These are phyloP conservation scores for Oxystoma pomonae DNA, from an alignment of 2,888 invertebrate genomes.

Conservation along the genomic window DNA sequence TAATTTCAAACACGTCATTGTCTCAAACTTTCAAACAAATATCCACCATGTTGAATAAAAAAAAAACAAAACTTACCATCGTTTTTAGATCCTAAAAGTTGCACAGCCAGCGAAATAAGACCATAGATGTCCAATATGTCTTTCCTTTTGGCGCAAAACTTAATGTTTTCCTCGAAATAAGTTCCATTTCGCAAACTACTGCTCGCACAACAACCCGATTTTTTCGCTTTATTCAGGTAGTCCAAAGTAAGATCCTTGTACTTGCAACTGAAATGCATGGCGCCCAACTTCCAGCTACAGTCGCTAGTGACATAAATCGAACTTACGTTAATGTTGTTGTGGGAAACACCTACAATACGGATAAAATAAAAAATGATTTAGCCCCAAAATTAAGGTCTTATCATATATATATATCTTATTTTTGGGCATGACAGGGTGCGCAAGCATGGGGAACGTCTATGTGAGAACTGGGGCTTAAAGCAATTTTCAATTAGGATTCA, in stretches of 20 bases:
- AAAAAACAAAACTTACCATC: constrained; percentile 52
- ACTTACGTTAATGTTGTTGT: constrained; percentile 77
- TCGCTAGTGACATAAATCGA: constrained; percentile 79
- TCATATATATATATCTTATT: too few species aligned
- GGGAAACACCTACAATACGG: constrained; percentile 53
- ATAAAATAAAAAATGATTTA: too few species aligned
- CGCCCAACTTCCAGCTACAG: constrained; percentile 85
- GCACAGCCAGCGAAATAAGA: constrained; percentile 70
- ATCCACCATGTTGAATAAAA: too few species aligned
- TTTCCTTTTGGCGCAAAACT: constrained; percentile 47
- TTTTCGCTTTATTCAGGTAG: constrained; percentile 63
- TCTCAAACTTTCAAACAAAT: too few species aligned
- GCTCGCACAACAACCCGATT: background rate
- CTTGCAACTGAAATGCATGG: constrained; percentile 74
- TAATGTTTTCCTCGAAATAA: constrained; percentile 56
- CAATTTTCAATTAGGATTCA: too few species aligned
- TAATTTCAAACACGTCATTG: too few species aligned
- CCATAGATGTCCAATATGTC: constrained; percentile 72
- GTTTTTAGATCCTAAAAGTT: constrained; percentile 61
- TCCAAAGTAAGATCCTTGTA: constrained; percentile 61
- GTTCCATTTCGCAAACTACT: constrained; percentile 59
- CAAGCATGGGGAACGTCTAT: too few species aligned
- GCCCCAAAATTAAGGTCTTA: too few species aligned
- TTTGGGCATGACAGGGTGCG: too few species aligned
- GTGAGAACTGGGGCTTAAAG: too few species aligned